Base-by-base conservation (phyloP, 2,113 vertebrate species). In the Oryzias curvinotus region DNA sequence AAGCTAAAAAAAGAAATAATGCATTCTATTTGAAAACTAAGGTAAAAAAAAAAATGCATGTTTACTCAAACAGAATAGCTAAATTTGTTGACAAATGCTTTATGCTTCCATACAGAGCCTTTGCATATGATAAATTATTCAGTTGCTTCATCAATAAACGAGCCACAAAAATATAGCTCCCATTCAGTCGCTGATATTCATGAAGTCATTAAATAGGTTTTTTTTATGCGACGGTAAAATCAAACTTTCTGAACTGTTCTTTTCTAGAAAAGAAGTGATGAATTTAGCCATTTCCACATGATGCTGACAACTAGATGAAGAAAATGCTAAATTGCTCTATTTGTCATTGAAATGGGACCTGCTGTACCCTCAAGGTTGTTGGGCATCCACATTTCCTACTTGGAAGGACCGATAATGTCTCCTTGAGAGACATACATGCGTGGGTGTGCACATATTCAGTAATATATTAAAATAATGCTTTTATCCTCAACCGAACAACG, bases 261-360 rank as follows among this genome's bases (percentile, higher is more conserved):
- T 36, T 36, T 36, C 36, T 36, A 36, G 36, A 36, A 36, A 36
- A 36, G 36, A 36, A 36, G 36, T 36, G 77, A 89, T 87, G 72
- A 80, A 83, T 83, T 68, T 25, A 56, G 51, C 56, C 51, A 71
- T 83, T 74, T 71, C 25, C 58, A 62, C 71, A 74, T 68, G 58
- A n/a, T 54, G 73, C 64, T 68, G 69, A 77, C 65, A 72, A 8
- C 56, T 71, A 67, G 75, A 82, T 80, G 76, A 71, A 65, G 68
- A 71, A 70, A 73, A 55, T 25, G 63, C 55, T 46, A 71, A 82
- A 82, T 72, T 49, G 71, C 65, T 47, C 75, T 50, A 78, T 85
- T 84, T 75, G 73, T 86, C 73, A 78, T 62, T 63, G 52, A 30
- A 78, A 84, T 74, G 71, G 41, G 59, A 64, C 69, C 59, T 43